A percentile compares a stretch with the other conserved stretches of the same genome.
These are phyloP conservation scores for Spermophilus dauricus DNA, from an alignment of 2,113 vertebrate genomes.

Conservation along the genomic window DNA sequence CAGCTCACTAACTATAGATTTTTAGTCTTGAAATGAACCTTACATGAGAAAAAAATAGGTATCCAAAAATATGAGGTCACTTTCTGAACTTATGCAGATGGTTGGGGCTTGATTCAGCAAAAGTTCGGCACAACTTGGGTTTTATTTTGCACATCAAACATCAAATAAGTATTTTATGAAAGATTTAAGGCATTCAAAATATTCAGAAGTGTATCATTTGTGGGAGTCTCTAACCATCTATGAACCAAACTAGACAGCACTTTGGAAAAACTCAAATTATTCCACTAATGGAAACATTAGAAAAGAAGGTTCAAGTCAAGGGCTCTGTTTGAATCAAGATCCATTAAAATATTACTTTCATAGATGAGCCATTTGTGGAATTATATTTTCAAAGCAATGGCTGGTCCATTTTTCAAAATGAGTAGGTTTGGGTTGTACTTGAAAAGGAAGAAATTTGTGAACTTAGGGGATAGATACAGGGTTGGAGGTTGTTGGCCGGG, in stretches of 20 bases:
- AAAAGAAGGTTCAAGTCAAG: slow-evolving; percentile 28
- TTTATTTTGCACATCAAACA: slow-evolving; percentile 30
- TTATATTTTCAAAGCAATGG: slow-evolving; percentile 61
- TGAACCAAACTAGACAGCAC: neutral
- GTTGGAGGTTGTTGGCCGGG: neutral
- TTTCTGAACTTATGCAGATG: neutral
- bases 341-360: slow-evolving; percentile 62
- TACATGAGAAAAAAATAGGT: neutral
- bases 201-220: neutral
- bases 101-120: neutral
- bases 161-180: neutral
- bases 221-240: slow-evolving; percentile 29
- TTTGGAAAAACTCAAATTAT: slow-evolving; percentile 47
- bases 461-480: slow-evolving; percentile 20
- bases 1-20: neutral
- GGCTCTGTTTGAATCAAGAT: slow-evolving; percentile 37
- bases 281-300: slow-evolving; percentile 26
- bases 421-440: slow-evolving; percentile 1
- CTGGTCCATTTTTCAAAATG: slow-evolving; percentile 40
- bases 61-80: neutral
- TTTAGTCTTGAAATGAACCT: neutral
- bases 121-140: neutral
- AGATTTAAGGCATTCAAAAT: slow-evolving; percentile 40
- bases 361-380: slow-evolving; percentile 51
- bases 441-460: slow-evolving; percentile 47